Evolutionary conservation across 2,888 invertebrate species (phyloP), one percentile per base, ranked within the genome.

Genomic region (Zeuzera pyrina): DNA sequence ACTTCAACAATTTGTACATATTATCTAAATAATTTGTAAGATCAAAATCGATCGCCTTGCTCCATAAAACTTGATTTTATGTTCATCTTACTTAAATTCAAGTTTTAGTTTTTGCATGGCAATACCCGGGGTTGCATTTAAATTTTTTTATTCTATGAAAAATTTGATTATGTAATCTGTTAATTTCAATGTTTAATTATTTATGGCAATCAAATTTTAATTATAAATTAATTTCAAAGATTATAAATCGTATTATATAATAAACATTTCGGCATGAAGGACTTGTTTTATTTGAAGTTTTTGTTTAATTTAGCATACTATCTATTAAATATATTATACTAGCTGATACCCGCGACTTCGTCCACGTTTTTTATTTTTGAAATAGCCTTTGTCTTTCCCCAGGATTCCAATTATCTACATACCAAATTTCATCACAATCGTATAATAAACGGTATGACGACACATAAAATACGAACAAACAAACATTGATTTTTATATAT

Each of bases 131-230:
- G 53, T 78, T 79, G 81, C 79, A 67, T 79, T 73, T 73, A 60
- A 60, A 62, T 73, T 77, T 83, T 74, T 77, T 77, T 68, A 37
- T 49, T 53, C 51, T 47, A 49, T 55, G 70, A 79, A 81, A 83
- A 81, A 73, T 72, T 67, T 77, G 79, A 81, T 79, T 73, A 79
- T 78, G 81, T 79, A 76, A 68, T 77, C 78, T 64, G 51, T 62
- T 61, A 49, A 52, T 62, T 57, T 44, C 26, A 38, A 49, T 44
- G 35, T 29, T 39, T 34, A 42, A 47, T 54, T 51, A 47, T 41
- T 44, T 31, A 35, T 14, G 13, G 15, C 6, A 25, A 45, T 47
- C 37, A 47, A 47, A 49, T 43, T 56, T 52, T 41, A 52, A 48
- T 62, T 73, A 52, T 60, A 55, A 55, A 59, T 60, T 41, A 36